Evolutionary conservation across 2,888 invertebrate genomes (phyloP).

Genomic region (Neuroscelio doddi): DNA sequence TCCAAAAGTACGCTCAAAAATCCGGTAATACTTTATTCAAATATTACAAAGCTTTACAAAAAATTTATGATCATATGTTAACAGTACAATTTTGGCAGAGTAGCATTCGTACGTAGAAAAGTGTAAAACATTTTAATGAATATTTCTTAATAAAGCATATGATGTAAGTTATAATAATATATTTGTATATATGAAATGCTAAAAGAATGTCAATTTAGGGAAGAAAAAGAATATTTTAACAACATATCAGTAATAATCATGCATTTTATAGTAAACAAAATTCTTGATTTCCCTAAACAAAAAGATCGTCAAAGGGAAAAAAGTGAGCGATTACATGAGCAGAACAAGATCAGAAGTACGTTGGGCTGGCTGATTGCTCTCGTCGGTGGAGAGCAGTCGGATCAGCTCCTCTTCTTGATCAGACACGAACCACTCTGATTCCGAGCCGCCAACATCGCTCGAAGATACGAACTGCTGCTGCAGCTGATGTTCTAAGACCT

Average conservation of each 20-base stretch:
- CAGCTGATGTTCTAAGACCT: slow-evolving; percentile 68
- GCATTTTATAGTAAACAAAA: no score
- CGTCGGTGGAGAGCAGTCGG: slow-evolving; percentile 78
- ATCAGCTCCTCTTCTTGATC: slow-evolving; percentile 86
- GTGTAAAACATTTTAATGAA: slow-evolving; percentile 1
- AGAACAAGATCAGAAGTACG: slow-evolving; percentile 64
- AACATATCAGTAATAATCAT: no score
- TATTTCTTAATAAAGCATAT: no score
- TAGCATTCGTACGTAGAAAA: slow-evolving; percentile 17
- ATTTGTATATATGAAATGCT: no score
- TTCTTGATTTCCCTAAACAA: no score
- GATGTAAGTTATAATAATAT: no score
- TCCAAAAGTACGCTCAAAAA: slow-evolving; percentile 35
- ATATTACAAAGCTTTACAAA: slow-evolving; percentile 23
- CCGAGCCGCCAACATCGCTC: slow-evolving; percentile 75
- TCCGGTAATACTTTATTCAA: slow-evolving; percentile 38
- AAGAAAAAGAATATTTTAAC: neutral
- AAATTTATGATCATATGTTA: slow-evolving; percentile 9
- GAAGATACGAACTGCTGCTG: slow-evolving; percentile 64
- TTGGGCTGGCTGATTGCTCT: slow-evolving; percentile 64
- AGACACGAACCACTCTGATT: slow-evolving; percentile 84
- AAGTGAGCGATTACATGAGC: slow-evolving; percentile 57
- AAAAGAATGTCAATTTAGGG: no score
- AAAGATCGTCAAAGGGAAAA: no score
- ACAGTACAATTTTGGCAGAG: slow-evolving; percentile 34